phyloP scores from a whole-genome alignment of 1,140 invertebrate genomes.

The Drosophila kohkoa region DNA sequence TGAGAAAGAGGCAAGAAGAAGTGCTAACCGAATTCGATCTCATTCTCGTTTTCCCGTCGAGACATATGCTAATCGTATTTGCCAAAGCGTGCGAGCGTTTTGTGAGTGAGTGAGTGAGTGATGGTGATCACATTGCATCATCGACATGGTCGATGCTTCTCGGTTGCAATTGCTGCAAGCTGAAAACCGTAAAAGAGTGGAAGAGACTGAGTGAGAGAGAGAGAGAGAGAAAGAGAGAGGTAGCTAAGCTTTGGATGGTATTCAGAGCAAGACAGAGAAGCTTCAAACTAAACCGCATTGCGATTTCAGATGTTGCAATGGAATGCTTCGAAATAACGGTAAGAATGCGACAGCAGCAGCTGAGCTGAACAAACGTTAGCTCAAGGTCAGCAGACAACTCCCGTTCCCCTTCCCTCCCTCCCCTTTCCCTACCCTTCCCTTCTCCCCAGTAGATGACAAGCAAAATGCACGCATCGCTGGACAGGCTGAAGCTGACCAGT shows the following conservation, averaged over 20 bases:
- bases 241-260: constrained; percentile 40
- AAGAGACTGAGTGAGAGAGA: neutral
- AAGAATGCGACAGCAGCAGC: constrained; percentile 40
- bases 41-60: neutral
- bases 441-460: constrained; percentile 28
- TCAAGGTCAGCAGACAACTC: constrained; percentile 41
- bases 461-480: constrained; percentile 53
- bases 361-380: constrained; percentile 7
- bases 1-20: neutral
- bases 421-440: too few relatives aligned
- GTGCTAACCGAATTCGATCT: neutral
- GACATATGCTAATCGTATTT: neutral
- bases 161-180: constrained; percentile 29
- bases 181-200: constrained; percentile 3
- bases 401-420: neutral
- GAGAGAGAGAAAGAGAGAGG: neutral
- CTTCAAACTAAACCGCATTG: constrained; percentile 33
- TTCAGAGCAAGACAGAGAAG: constrained; percentile 75
- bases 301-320: constrained; percentile 30
- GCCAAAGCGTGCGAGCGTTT: neutral
- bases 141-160: constrained; percentile 54
- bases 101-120: constrained; percentile 4
- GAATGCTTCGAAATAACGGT: constrained; percentile 49
- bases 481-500: constrained; percentile 40
- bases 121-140: constrained; percentile 52